Conservation (phyloP, 2,797 vertebrate genomes). For the Scolopax bukidnonensis region DNA sequence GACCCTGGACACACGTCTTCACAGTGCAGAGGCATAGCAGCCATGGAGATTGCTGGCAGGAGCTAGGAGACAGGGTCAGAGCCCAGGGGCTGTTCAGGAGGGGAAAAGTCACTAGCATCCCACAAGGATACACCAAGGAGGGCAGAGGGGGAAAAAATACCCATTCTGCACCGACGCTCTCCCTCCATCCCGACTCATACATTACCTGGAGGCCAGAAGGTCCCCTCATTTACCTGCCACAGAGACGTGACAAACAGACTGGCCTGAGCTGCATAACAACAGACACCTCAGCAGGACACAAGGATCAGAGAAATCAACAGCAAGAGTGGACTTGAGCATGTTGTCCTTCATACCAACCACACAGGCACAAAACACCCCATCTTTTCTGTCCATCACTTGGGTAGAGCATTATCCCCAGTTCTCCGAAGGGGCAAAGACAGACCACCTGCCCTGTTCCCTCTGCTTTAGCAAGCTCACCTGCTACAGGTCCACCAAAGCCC, state of each 20-base stretch:
- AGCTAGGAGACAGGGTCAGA: neutral
- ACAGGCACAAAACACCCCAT: neutral
- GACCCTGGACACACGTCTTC: neutral
- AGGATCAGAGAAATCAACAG: neutral
- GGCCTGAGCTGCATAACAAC: neutral
- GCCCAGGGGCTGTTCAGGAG: neutral
- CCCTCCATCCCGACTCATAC: neutral
- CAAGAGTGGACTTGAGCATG: neutral
- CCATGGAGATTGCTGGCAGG: neutral
- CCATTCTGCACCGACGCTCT: neutral
- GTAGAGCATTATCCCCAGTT: neutral
- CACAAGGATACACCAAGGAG: neutral
- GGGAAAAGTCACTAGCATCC: neutral
- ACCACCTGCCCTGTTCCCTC: neutral
- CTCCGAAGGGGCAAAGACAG: fast-evolving
- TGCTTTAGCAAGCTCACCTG: neutral
- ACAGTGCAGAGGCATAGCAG: conserved; percentile 67
- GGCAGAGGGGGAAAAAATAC: neutral
- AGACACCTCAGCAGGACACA: conserved; percentile 31
- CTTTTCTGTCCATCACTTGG: neutral
- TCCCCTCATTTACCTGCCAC: neutral
- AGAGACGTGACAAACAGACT: neutral
- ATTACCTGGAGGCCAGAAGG: neutral
- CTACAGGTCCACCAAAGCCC: neutral
- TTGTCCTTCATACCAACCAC: neutral